phyloP scores from a whole-genome alignment of 2,113 vertebrate genomes.

The Climacteris rufus region DNA sequence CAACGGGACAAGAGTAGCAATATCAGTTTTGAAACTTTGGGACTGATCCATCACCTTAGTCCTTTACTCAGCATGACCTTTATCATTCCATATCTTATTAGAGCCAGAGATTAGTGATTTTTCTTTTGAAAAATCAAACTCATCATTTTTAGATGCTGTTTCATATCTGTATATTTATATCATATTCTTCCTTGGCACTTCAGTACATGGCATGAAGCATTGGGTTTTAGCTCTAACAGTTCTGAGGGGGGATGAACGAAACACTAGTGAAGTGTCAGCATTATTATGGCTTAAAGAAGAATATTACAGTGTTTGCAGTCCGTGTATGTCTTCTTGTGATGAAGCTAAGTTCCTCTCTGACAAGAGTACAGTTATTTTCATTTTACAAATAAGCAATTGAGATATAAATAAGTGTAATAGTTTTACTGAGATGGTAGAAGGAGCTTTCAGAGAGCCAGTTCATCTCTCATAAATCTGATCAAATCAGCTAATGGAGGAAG shows the following conservation, averaged over 20 bases:
- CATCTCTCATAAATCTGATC: not conserved
- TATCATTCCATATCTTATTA: not conserved
- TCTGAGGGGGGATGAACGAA: not conserved
- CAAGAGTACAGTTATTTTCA: not conserved
- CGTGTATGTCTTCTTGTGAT: not conserved
- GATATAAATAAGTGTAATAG: not conserved
- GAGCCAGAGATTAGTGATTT: slow-evolving; percentile 32
- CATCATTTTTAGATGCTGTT: slow-evolving; percentile 17
- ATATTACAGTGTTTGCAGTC: not conserved
- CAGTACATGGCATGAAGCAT: not conserved
- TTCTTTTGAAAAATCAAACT: slow-evolving; percentile 42
- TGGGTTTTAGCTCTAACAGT: not conserved
- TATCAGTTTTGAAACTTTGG: slow-evolving; percentile 15
- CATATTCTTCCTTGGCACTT: slow-evolving; percentile 7
- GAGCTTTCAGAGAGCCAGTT: not conserved
- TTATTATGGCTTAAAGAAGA: slow-evolving; percentile 6
- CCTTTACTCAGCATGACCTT: slow-evolving; percentile 29
- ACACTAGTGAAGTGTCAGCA: slow-evolving; percentile 3
- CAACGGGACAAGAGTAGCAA: not conserved
- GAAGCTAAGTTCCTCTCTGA: not conserved
- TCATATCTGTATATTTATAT: slow-evolving; percentile 28
- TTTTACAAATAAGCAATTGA: slow-evolving; percentile 17
- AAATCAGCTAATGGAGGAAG: not conserved
- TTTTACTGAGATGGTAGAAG: not conserved
- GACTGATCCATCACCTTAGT: not conserved